phyloP scores from a whole-genome alignment of 2,888 invertebrate species.

The Meteorus colon region DNA sequence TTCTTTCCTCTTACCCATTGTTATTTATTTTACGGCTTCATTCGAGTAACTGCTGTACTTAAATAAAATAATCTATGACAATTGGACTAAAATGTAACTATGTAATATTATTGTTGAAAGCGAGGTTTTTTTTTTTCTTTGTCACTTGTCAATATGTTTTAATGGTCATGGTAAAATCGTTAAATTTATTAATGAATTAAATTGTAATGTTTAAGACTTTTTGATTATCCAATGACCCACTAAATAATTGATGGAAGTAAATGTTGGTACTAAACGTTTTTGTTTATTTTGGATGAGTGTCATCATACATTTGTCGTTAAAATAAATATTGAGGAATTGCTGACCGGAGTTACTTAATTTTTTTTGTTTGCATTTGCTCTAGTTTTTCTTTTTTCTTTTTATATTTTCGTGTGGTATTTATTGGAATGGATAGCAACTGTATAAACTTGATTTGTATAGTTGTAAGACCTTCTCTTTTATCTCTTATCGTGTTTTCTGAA shows the following conservation, averaged over 20 bases:
- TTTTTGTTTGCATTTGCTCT: neutral
- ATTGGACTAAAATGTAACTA: neutral
- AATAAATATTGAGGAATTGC: neutral
- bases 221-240: neutral
- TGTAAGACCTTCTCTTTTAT: neutral
- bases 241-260: neutral
- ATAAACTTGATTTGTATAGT: neutral
- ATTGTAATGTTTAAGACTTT: neutral
- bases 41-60: neutral
- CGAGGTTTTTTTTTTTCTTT: too few relatives aligned
- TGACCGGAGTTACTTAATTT: neutral
- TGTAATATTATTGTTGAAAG: too few relatives aligned
- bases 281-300: neutral
- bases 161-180: neutral
- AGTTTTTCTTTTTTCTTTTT: neutral
- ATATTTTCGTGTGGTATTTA: neutral
- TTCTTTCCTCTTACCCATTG: neutral
- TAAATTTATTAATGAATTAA: neutral
- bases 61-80: constrained; percentile 10
- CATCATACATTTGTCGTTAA: neutral
- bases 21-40: neutral
- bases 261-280: neutral
- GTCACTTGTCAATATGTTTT: neutral
- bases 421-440: constrained; percentile 2
- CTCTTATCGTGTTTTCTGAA: neutral